These are phyloP conservation scores for Tetraodon nigroviridis DNA, from an alignment of 2,113 vertebrate species.

Conservation along the genomic window DNA sequence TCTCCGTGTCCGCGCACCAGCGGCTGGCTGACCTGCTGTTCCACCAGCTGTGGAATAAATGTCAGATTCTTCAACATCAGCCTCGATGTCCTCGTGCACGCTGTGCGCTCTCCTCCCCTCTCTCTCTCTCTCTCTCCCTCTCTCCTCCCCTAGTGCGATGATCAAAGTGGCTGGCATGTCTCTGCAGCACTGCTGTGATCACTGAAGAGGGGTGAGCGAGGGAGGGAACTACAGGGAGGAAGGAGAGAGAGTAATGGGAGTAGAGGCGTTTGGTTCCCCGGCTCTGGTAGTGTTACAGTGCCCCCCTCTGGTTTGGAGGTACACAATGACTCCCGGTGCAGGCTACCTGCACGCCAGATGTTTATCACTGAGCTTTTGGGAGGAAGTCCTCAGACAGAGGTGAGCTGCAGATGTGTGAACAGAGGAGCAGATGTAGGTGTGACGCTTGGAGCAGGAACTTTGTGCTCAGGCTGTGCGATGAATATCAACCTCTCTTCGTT, in stretches of 20 bases:
- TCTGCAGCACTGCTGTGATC: conserved; percentile 67
- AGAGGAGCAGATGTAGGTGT: conserved; percentile 17
- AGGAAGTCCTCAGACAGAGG: conserved; percentile 21
- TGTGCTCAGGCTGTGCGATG: conserved; percentile 31
- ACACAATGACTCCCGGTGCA: background rate
- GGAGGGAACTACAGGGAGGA: background rate
- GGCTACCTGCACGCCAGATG: too few relatives aligned
- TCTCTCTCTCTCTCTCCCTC: conserved; percentile 13
- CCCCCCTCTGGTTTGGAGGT: conserved; percentile 60
- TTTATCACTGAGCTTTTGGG: background rate
- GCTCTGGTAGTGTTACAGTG: conserved; percentile 25
- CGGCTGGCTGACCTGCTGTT: conserved; percentile 14
- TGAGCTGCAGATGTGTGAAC: conserved; percentile 10
- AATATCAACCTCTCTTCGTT: conserved; percentile 46
- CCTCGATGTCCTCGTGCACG: conserved; percentile 38
- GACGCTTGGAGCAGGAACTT: conserved; percentile 31
- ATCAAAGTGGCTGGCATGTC: conserved; percentile 69
- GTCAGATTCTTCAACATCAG: conserved; percentile 36
- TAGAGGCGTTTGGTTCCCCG: conserved; percentile 7
- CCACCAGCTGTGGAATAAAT: conserved; percentile 24
- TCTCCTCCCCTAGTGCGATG: conserved; percentile 49
- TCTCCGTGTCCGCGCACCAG: conserved; percentile 5
- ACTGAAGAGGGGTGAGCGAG: conserved; percentile 73
- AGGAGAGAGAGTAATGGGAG: conserved; percentile 19
- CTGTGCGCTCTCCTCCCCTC: conserved; percentile 10